Evolutionary conservation across 2,888 invertebrate genomes (phyloP), one percentile per base, ranked within the genome.

Genomic region (Harpagoxenus sublaevis): DNA sequence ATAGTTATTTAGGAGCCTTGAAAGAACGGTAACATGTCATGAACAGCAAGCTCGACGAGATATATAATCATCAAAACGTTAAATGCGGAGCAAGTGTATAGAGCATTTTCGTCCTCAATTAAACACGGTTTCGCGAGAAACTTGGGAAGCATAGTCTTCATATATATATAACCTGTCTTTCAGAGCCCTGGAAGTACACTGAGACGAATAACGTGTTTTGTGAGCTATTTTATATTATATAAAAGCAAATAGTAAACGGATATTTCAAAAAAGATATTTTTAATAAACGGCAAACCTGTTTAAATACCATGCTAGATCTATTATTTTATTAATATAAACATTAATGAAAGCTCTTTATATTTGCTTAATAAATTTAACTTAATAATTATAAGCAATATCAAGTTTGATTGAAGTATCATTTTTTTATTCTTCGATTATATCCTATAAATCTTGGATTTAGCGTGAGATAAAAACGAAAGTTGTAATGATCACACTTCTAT

Each of bases 381-480:
- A 68, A 66, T 28, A 66, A 18, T 53, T 55, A 23, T 66, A 42
- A 78, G 2, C 51, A 48, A 35, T 39, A 53, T 28, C 15, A 51
- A 53, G 10, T 70, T 15, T 53, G 53, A 55, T 77, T 77, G 6
- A 63, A 39, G 31, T 15, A 2, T 8, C 51, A 18, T 23, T 70
- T 31, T 1, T 68, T 53, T 65, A 31, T 35, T 45, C 28, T 3
- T 62, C 51, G 28, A 42, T 18, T 42, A 42, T 8, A 31, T 60
- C 3, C 15, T 42, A 45, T n/a, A 79, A 45, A 70, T 45, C 3
- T 18, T n/a, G 6, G 68, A 74, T 66, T 75, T 79, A 65, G 51
- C 78, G 73, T 62, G 77, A 87, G 87, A 78, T 87, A 60, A 70
- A 81, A 87, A 45, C 57, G 9, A 74, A 77, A 84, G 63, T 55